Percentiles rank a stretch among this genome's conserved stretches.
phyloP scores from a whole-genome alignment of 2,888 invertebrate genomes.

The Melinaea menophilus region DNA sequence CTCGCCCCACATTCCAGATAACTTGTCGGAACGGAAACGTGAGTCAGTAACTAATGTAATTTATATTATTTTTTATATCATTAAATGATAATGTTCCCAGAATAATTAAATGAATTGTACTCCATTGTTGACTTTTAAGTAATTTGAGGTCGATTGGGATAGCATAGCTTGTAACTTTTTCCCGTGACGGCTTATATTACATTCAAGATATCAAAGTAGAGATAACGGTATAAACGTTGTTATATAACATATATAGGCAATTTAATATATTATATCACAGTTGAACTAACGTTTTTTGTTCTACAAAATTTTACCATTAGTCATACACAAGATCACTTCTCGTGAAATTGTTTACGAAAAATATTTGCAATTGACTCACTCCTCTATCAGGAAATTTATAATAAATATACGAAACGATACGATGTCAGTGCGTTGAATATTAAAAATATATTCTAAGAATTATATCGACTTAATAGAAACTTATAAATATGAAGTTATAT shows the following conservation, averaged over 20 bases:
- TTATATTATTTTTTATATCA: constrained; percentile 29
- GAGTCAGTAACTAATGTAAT: constrained; percentile 48
- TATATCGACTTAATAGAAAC: too few species aligned
- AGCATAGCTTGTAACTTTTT: constrained; percentile 61
- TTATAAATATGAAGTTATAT: too few species aligned
- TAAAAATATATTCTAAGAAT: too few species aligned
- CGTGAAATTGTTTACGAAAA: constrained; percentile 41
- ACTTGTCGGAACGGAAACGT: constrained; percentile 63
- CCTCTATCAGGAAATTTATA: constrained; percentile 7
- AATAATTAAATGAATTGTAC: constrained; percentile 29
- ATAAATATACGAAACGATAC: too few species aligned
- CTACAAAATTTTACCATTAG: constrained; percentile 39
- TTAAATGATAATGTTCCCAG: constrained; percentile 32
- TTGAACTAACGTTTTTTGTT: not conserved
- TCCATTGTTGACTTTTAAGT: constrained; percentile 21
- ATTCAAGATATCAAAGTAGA: constrained; percentile 20
- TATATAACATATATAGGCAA: not conserved
- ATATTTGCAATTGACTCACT: constrained; percentile 31
- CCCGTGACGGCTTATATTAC: constrained; percentile 61
- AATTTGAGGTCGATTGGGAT: constrained; percentile 46
- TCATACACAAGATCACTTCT: constrained; percentile 52
- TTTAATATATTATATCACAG: too few species aligned
- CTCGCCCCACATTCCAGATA: constrained; percentile 67
- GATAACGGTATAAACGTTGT: not conserved
- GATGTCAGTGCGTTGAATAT: too few species aligned